Evolutionary conservation across 2,888 invertebrate genomes (phyloP), one percentile per base, ranked within the genome.

Genomic region (Stenodera caucasica): DNA sequence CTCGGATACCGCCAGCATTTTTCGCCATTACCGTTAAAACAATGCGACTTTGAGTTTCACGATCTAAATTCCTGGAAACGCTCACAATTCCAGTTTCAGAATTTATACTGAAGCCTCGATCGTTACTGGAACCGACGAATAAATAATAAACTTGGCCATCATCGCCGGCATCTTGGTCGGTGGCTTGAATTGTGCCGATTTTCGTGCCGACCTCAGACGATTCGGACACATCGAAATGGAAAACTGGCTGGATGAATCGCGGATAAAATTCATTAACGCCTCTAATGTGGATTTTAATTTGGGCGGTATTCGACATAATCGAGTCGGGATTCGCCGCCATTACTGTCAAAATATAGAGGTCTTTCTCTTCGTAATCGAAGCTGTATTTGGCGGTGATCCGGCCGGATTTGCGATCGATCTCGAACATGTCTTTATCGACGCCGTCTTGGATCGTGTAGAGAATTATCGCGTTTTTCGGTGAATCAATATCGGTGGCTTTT

Each of bases 1-100:
- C 97, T 37, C 90, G 86, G 69, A 98, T 96, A 15, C 95, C 93
- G 12, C 97, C 97, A 53, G 89, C 88, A 77, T 98, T 98, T 81
- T 98, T 98, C 0, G 96, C 96, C 83, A 97, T 86, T 0, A 96
- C 95, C 0, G 94, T 94, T 9, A 97, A 81, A 0, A 95, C 92
- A 1, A 94, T 94, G 61, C 95, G 85, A 74, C 90, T 94, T 79
- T 94, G 94, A 0, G 93, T 93, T 81, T 95, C 94, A 57, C 94
- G 84, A 70, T 95, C 94, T 64, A 92, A 84, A 75, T 88, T 88
- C 61, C 91, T 84, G 0, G 94, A 90, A 0, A 97, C 94, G 65
- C 88, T 86, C 63, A 97, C 90, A 0, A 90, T 86, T 0, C 96
- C 97, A 0, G 90, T 91, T 74, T 91, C 89, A 0, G 91, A 84